Base-by-base conservation (phyloP, 1,140 invertebrate species). In the Cotesia chilonis region DNA sequence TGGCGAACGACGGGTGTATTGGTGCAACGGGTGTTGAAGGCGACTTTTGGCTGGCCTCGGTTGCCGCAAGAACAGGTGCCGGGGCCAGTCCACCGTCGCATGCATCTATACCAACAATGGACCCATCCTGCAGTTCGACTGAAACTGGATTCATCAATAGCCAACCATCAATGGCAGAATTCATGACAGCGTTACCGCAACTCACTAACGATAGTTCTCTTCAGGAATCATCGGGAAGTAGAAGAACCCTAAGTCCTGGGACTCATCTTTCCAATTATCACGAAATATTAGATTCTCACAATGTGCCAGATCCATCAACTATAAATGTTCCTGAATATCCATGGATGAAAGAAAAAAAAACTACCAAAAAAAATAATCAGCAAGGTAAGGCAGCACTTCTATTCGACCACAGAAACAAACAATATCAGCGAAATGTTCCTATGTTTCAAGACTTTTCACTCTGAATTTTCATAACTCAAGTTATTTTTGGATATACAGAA, bases 261-360 rank as follows among this genome's bases (percentile, higher is more conserved):
- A 75, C 81, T 20, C 89, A 89, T 83, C 89, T 86, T 69, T 85
- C 89, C 3, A 88, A 88, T 0, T 87, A 87, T 68, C 86, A 87
- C 60, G 68, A 73, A 4, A 85, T 87, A 79, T 84, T 87, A 77
- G 86, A 87, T 68, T 90, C 90, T 0, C 91, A 92, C 47, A 91
- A 89, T 3, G 84, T 89, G 70, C 84, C 89, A 37, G 88, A 90
- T 67, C 89, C 89, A 0, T 82, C 84, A 4, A 91, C 91, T 20
- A 91, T 94, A 77, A 93, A 94, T 82, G 93, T 96, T 63, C 94
- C 95, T 20, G 95, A 97, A 81, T 98, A 96, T 84, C 95, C 96
- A 0, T 98, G 96, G 96, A 97, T 98, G 96, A 97, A 97, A 84
- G 96, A 98, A 87, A 98, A 98, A 89, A 98, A 98, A 87, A 96